These are phyloP conservation scores for Rhinogobio ventralis DNA, from an alignment of 2,797 vertebrate genomes.

Conservation along the genomic window DNA sequence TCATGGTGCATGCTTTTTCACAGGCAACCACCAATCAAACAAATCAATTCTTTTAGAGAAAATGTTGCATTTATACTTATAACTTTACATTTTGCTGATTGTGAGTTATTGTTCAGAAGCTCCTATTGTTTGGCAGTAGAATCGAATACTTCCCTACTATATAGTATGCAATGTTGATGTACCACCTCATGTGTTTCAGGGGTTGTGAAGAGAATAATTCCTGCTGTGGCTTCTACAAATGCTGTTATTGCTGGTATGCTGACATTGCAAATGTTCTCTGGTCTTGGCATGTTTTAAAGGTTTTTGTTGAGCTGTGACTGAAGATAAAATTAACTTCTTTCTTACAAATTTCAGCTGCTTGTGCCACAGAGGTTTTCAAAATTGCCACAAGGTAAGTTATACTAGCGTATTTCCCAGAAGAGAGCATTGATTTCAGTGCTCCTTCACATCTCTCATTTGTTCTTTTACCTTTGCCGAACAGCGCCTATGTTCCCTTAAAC, in stretches of 20 bases:
- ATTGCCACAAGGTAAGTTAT: conserved; percentile 88
- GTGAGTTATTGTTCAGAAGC: background rate
- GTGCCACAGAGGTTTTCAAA: conserved; percentile 94
- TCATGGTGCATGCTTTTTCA: background rate
- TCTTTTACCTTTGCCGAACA: conserved; percentile 63
- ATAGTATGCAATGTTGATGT: conserved; percentile 5
- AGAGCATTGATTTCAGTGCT: background rate
- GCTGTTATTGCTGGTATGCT: conserved; percentile 90
- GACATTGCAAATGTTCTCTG: conserved; percentile 11
- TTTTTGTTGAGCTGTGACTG: background rate
- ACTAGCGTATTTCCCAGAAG: background rate
- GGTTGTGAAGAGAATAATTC: conserved; percentile 92
- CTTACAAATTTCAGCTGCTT: conserved; percentile 80
- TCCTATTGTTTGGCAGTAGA: background rate
- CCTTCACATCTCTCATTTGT: background rate
- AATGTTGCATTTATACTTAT: background rate
- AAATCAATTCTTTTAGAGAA: background rate
- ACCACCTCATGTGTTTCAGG: conserved; percentile 73
- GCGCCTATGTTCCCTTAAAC: conserved; percentile 88
- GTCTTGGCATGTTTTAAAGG: background rate
- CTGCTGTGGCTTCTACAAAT: conserved; percentile 93
- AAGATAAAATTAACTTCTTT: background rate
- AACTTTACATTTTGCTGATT: background rate
- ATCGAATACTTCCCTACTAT: no score
- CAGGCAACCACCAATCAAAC: background rate